Evolutionary conservation across 2,888 invertebrate species (phyloP), one percentile per base, ranked within the genome.

Genomic region (Morpho achilles): DNA sequence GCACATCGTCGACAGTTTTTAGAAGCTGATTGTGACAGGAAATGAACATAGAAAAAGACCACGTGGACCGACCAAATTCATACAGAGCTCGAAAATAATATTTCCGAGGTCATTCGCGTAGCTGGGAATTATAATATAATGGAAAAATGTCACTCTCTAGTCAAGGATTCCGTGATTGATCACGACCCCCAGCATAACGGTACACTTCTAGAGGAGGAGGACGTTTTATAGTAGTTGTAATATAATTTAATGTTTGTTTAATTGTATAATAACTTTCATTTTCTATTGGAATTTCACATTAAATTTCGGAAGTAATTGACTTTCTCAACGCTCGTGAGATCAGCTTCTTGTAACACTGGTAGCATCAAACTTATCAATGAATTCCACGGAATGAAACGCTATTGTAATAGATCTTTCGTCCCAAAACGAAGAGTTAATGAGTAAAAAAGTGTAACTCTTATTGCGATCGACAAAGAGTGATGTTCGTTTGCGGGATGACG

Each of bases 321-420:
- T 78, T 75, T 80, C 70, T 73, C 73, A 75, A 74, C 73, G 76
- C 74, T 85, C 84, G 84, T 87, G 87, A 85, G 87, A 87, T 73
- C 77, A 74, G 74, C 78, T 70, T 75, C 80, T 75, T 81, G 87
- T 88, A 89, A 90, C 85, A 89, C 89, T 87, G 84, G 89, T 89
- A 89, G 89, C 89, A 77, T 81, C 79, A 67, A 76, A 85, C 82
- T 89, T 89, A 88, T 90, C 89, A 90, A 90, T 90, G 90, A 88
- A 84, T 84, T 83, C 87, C 82, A 85, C 79, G 85, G 87, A 87
- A 87, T 87, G 79, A 87, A 85, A 82, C 74, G 83, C 87, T 83
- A 82, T 88, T 89, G 88, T 88, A 79, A 83, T 71, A 77, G 76
- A 84, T 86, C 79, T 81, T 81, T 78, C 77, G 78, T 82, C 80